Evolutionary conservation across 1,140 invertebrate species (phyloP), one percentile per base, ranked within the genome.

Genomic region (Drosophila parvula): DNA sequence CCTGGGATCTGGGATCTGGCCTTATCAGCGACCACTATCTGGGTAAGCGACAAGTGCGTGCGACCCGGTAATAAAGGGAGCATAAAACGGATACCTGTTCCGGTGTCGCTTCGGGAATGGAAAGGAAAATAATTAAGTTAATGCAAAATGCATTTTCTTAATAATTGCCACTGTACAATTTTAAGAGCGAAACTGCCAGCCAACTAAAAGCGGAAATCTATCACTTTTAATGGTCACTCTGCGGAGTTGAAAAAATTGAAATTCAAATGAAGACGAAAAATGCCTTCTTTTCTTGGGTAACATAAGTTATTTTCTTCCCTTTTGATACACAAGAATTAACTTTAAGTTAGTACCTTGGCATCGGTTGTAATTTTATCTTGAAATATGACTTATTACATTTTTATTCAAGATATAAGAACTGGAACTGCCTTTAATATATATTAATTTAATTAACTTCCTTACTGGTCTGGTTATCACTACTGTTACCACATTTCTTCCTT

Each of bases 91-190:
- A 63, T 45, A 48, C 43, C 59, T 79, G 75, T 75, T 77, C 27
- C 55, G 45, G 48, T 27, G 44, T 57, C 67, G 41, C 44, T 58
- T 48, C 40, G 57, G 47, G 69, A 45, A 62, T 74, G 74, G 40
- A 71, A 55, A 62, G 79, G 65, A 89, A 88, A 88, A 89, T 88
- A 89, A 88, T 88, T 89, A 83, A 89, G 64, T 83, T 78, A 88
- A 89, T 88, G 76, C 76, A 61, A 89, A 89, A 88, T 88, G 83
- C 79, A 89, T 83, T 86, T 83, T 83, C 84, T 80, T 32, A 57
- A 64, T 88, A 79, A 88, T 88, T 81, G 85, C 65, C 61, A 50
- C 30, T 41, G 50, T 50, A 22, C 22, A 22, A 22, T 22, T 22
- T 22, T 22, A 22, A 22, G 22, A 2, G 22, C 22, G 3, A 22